Conservation (phyloP, 1,140 invertebrate species). For the Pteromalus puparum region DNA sequence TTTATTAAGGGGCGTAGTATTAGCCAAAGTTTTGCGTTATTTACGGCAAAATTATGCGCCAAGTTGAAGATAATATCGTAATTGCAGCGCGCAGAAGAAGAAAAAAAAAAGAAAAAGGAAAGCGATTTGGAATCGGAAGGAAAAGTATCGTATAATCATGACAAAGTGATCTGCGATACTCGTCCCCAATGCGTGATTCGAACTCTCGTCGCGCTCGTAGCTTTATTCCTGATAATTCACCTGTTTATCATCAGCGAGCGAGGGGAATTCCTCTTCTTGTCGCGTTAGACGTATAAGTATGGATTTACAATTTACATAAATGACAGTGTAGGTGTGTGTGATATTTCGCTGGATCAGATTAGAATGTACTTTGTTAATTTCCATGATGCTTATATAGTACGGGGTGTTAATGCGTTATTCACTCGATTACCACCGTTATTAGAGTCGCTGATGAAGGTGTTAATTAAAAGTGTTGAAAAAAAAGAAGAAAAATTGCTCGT, state of each 20-base stretch:
- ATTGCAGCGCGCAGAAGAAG: neutral
- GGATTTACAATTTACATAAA: too few relatives aligned
- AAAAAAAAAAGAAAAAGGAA: too few relatives aligned
- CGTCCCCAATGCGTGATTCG: too few relatives aligned
- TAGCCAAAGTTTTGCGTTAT: neutral
- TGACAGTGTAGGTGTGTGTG: too few relatives aligned
- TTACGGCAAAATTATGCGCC: neutral
- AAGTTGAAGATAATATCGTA: neutral
- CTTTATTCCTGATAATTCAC: neutral
- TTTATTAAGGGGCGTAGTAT: neutral
- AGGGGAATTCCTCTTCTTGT: neutral
- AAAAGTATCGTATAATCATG: neutral
- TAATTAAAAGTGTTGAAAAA: neutral
- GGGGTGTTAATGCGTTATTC: too few relatives aligned
- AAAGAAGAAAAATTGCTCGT: neutral
- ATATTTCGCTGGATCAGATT: too few relatives aligned
- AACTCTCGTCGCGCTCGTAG: too few relatives aligned
- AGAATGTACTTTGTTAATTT: too few relatives aligned
- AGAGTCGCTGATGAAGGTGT: neutral
- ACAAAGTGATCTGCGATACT: too few relatives aligned
- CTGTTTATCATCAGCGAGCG: neutral
- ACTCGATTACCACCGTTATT: neutral
- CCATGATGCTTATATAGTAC: too few relatives aligned
- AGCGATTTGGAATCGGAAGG: neutral
- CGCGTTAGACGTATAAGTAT: too few relatives aligned